Conservation (phyloP, 2,888 invertebrate genomes). For the Agonopterix subpropinquella region DNA sequence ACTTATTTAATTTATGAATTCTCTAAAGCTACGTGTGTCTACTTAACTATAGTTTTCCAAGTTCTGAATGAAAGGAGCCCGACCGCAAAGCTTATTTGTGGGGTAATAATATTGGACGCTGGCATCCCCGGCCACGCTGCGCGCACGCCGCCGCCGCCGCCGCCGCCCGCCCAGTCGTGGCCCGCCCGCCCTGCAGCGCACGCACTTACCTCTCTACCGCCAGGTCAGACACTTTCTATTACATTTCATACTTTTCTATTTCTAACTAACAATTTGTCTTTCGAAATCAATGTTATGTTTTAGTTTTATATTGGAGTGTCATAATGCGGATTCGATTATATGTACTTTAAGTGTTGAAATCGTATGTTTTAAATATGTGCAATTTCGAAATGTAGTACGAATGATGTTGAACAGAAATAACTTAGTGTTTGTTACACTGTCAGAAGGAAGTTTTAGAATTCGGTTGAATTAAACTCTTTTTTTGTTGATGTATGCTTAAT, state of each 20-base stretch:
- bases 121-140: conserved; percentile 15
- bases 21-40: no score
- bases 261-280: no score
- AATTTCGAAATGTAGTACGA: conserved; percentile 6
- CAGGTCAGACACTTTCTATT: conserved; percentile 38
- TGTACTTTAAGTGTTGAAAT: no score
- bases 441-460: conserved; percentile 4
- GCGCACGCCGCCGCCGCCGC: conserved; percentile 56
- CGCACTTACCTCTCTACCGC: conserved; percentile 29
- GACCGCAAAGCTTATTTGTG: no score
- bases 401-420: conserved; percentile 30
- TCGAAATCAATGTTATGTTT: no score
- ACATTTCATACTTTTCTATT: not conserved
- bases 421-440: conserved; percentile 10
- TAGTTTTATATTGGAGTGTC: no score
- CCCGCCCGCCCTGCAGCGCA: conserved; percentile 63
- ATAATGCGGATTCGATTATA: no score
- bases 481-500: no score
- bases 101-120: not conserved
- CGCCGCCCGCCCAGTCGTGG: conserved; percentile 70
- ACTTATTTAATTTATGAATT: no score
- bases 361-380: conserved; percentile 1
- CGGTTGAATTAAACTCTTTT: not conserved
- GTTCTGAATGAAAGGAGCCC: no score
- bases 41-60: no score